Percentiles rank a stretch among this genome's conserved stretches.
Evolutionary conservation across 2,797 vertebrate species (phyloP).

Genomic region (Uromys caudimaculatus): DNA sequence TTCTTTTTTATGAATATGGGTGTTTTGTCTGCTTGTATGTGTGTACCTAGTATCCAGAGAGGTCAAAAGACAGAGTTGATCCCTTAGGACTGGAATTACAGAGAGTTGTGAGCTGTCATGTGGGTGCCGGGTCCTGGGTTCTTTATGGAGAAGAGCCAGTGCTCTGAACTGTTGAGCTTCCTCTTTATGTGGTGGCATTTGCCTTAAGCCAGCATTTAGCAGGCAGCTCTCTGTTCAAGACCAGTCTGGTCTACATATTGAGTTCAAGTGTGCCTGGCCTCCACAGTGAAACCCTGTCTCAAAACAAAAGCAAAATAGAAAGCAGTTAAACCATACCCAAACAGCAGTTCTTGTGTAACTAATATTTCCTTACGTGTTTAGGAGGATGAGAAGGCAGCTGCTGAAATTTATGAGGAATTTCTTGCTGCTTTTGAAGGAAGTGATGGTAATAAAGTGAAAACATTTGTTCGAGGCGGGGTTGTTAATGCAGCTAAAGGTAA

Average conservation of each 20-base stretch:
- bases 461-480: slow-evolving; percentile 98
- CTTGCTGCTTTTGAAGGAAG: slow-evolving; percentile 99
- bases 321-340: background rate
- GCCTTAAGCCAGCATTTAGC: background rate
- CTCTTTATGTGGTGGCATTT: background rate
- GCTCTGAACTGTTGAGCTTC: background rate
- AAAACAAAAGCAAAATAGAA: background rate
- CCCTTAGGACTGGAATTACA: background rate
- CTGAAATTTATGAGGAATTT: slow-evolving; percentile 99
- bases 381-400: slow-evolving; percentile 99
- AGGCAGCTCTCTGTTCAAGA: background rate
- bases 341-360: slow-evolving; percentile 59
- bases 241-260: background rate
- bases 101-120: background rate
- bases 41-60: background rate
- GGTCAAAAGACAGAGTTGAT: background rate
- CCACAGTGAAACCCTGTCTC: background rate
- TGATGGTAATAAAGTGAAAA: slow-evolving; percentile 97
- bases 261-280: background rate
- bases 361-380: slow-evolving; percentile 84
- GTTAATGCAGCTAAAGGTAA: slow-evolving; percentile 98
- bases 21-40: background rate
- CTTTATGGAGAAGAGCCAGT: background rate
- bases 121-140: background rate
- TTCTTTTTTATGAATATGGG: background rate